phyloP scores from a whole-genome alignment of 2,113 vertebrate species.

The Arothron firmamentum region DNA sequence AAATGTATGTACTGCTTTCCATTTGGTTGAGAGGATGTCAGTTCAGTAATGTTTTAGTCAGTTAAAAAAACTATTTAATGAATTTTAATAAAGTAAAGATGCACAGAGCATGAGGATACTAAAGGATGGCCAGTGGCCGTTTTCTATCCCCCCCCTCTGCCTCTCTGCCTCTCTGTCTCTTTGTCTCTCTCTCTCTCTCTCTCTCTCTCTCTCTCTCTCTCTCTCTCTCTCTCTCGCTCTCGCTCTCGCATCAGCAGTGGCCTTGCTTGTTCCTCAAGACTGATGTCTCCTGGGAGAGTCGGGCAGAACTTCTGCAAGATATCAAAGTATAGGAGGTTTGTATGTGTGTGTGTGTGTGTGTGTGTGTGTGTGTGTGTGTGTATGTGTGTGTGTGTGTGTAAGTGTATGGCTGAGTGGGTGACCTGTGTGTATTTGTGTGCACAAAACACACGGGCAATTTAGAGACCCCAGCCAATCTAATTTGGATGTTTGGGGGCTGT shows the following conservation, averaged over 20 bases:
- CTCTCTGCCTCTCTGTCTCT: background rate
- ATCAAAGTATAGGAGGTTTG: too few relatives aligned
- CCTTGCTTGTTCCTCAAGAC: too few relatives aligned
- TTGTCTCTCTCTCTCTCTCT: too few relatives aligned
- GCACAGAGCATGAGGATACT: slow-evolving; percentile 15
- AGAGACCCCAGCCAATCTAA: too few relatives aligned
- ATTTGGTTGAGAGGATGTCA: slow-evolving; percentile 16
- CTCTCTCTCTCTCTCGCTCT: too few relatives aligned
- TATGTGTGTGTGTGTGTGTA: background rate
- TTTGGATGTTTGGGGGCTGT: too few relatives aligned
- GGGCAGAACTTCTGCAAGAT: too few relatives aligned
- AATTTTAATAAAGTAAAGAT: slow-evolving; percentile 21
- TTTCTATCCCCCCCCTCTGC: slow-evolving; percentile 27
- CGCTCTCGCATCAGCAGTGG: too few relatives aligned
- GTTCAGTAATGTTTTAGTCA: background rate
- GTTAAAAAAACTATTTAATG: slow-evolving; percentile 1
- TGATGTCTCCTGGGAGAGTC: too few relatives aligned
- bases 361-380: too few relatives aligned
- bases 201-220: too few relatives aligned
- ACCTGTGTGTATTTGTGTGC: slow-evolving; percentile 5
- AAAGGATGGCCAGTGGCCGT: slow-evolving; percentile 43
- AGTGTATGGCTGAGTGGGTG: background rate
- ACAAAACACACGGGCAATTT: too few relatives aligned
- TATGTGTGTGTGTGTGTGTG: background rate
- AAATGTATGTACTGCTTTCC: background rate